These are phyloP conservation scores for Hartigia nigra DNA, from an alignment of 2,888 invertebrate genomes.

Conservation along the genomic window DNA sequence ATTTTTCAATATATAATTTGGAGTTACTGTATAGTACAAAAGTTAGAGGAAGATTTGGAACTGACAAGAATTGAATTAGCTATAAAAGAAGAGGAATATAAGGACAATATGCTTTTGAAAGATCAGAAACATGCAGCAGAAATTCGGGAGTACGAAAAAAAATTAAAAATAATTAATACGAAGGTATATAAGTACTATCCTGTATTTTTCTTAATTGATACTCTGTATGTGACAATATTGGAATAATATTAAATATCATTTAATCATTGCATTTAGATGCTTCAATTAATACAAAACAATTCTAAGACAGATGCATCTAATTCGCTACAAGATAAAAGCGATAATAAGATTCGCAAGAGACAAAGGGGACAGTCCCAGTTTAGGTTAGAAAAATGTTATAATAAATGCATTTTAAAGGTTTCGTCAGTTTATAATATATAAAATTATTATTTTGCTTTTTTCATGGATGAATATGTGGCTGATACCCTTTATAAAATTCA, in stretches of 20 bases:
- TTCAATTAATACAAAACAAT: background rate
- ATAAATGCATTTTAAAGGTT: background rate
- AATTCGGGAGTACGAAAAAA: slow-evolving; percentile 24
- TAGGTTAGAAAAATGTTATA: background rate
- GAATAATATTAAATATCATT: background rate
- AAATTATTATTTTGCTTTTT: background rate
- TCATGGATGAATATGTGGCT: background rate
- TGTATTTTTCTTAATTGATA: background rate
- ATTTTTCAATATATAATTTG: background rate
- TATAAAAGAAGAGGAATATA: slow-evolving; percentile 25
- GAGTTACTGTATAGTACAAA: slow-evolving; percentile 24
- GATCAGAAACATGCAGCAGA: slow-evolving; percentile 29
- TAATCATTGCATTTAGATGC: background rate
- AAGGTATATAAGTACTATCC: background rate
- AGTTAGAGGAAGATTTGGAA: slow-evolving; percentile 32
- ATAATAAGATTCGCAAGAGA: background rate
- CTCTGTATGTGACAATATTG: background rate
- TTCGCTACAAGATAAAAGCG: background rate
- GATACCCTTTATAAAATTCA: background rate
- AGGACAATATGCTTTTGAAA: slow-evolving; percentile 25
- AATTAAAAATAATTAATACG: slow-evolving; percentile 14
- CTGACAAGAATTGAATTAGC: slow-evolving; percentile 26
- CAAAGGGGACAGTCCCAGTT: background rate
- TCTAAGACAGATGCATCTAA: background rate
- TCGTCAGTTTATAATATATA: background rate